phyloP scores from a whole-genome alignment of 2,113 vertebrate species.

The Rhinolophus ferrumequinum region DNA sequence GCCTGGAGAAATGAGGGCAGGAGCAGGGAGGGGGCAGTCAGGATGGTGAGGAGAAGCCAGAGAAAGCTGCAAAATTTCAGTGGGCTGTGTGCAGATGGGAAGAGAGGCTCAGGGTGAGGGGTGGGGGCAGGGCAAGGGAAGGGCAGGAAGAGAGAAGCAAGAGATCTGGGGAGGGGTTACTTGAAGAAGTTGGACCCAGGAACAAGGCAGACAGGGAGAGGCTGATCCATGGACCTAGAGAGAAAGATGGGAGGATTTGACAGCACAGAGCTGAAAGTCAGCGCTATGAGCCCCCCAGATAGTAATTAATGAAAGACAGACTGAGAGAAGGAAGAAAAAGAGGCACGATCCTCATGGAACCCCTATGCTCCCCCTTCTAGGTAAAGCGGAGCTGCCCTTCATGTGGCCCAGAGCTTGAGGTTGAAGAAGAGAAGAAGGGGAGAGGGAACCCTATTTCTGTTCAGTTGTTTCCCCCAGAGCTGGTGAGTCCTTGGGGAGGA shows the following conservation, averaged over 20 bases:
- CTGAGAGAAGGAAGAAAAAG: neutral
- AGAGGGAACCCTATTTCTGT: constrained; percentile 67
- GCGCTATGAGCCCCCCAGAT: neutral
- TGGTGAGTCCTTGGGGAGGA: constrained; percentile 70
- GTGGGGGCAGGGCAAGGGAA: neutral
- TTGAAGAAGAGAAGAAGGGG: constrained; percentile 60
- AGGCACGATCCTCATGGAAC: neutral
- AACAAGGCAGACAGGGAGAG: neutral
- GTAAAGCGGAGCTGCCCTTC: constrained; percentile 78
- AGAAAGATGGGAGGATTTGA: neutral
- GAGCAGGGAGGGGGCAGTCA: constrained; percentile 64
- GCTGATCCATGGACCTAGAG: neutral
- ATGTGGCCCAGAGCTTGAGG: constrained; percentile 58
- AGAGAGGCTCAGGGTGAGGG: constrained; percentile 73
- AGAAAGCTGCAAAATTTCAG: constrained; percentile 71
- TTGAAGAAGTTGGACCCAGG: neutral
- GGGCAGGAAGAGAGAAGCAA: neutral
- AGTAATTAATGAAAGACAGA: neutral
- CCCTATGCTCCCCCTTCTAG: constrained; percentile 43
- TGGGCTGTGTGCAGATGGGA: constrained; percentile 57
- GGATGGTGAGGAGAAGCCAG: constrained; percentile 75
- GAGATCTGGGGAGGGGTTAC: neutral
- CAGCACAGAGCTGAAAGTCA: neutral
- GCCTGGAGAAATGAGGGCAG: constrained; percentile 66
- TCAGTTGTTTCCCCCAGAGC: constrained; percentile 81